phyloP scores from a whole-genome alignment of 1,140 invertebrate species.

The Aphelinus atriplicis region DNA sequence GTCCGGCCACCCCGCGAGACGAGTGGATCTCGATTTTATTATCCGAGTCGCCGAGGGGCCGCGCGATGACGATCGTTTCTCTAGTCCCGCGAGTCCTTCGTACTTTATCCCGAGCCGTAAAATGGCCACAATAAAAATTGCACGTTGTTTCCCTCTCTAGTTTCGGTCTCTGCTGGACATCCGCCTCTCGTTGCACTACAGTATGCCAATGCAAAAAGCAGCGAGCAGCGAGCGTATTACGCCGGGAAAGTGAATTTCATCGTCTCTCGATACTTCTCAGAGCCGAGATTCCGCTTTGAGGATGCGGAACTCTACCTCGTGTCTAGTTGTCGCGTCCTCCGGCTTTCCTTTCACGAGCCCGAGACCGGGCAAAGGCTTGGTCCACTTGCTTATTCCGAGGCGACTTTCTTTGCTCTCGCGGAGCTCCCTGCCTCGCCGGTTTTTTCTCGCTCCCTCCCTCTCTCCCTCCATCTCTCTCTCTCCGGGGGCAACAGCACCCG shows the following conservation, averaged over 20 bases:
- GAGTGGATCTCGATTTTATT: constrained; percentile 29
- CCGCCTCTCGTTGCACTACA: constrained; percentile 1
- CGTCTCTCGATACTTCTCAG: not conserved
- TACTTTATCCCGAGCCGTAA: constrained; percentile 28
- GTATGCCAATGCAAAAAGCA: constrained; percentile 24
- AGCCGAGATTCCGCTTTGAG: constrained; percentile 14
- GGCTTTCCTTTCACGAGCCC: not conserved
- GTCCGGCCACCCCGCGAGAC: not conserved
- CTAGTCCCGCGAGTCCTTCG: constrained; percentile 17
- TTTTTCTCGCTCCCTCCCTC: not conserved
- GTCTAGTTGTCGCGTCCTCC: not conserved
- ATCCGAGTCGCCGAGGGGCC: constrained; percentile 19
- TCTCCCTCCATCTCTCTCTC: not conserved
- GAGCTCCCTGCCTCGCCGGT: too few species aligned
- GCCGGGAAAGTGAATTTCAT: constrained; percentile 26
- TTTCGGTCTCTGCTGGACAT: not conserved
- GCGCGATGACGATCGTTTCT: constrained; percentile 34
- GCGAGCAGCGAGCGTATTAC: constrained; percentile 10
- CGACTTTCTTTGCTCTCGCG: not conserved
- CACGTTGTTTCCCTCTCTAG: constrained; percentile 20
- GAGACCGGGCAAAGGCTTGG: constrained; percentile 4
- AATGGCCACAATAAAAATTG: constrained; percentile 37
- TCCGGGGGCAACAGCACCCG: not conserved
- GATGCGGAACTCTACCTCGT: constrained; percentile 21
- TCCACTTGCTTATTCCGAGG: constrained; percentile 33